Base-by-base conservation (phyloP, 2,888 invertebrate genomes). In the Diogma glabrata region DNA sequence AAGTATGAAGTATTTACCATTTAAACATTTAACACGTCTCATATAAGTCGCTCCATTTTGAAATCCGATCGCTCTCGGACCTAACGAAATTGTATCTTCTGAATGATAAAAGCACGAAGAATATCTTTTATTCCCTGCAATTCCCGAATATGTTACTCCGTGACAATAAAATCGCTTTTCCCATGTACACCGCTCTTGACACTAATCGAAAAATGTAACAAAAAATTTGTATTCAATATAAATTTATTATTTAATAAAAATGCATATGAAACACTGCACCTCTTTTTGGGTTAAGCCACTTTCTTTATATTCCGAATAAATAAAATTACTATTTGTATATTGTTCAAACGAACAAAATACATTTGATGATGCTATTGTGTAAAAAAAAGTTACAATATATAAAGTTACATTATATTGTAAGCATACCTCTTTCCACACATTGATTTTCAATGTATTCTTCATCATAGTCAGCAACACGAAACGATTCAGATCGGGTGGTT, bases 371-470 rank as follows among this genome's bases (percentile, higher is more conserved):
- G 63, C 52, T 52, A 23, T 3, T 9, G n/a, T 19, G 14, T 9
- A 43, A 3, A 43, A 17, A 5, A 47, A n/a, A 19, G 14, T 2
- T 9, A 45, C 10, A 23, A 10, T 4, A 28, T 12, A 12, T 12
- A 28, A 28, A 28, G 10, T 28, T 28, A 28, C 10, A 3, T 28
- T 1, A 12, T 2, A 10, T 28, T n/a, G 3, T 28, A n/a, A 45
- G 73, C 77, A 75, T 58, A 76, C 79, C 75, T 60, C 81, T 75
- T 62, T 79, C 77, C 56, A 75, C 72, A 67, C 91, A 91, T 62
- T 88, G 83, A 67, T 85, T 87, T 66, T 89, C 88, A 59, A 90
- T 78, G 65, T 91, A 91, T 60, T 87, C 84, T 24, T 87, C 84
- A 58, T 82, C 79, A 60, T 79, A 81, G 61, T 79, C 79, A 3